Base-by-base conservation (phyloP, 92 coral and sea anemone species). In the Phenganax stokvisi region DNA sequence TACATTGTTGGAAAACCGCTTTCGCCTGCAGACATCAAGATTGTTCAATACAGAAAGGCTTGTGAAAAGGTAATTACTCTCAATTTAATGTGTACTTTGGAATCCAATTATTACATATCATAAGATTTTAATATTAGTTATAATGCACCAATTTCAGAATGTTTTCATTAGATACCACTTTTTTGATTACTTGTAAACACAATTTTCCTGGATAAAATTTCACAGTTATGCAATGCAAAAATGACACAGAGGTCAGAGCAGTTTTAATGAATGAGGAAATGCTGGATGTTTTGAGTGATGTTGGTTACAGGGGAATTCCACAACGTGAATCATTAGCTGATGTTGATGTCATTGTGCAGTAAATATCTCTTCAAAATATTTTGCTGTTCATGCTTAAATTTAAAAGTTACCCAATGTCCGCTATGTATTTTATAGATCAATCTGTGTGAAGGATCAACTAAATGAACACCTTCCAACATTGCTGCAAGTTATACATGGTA, bases 381-480 rank as follows among this genome's bases (percentile, higher is more conserved):
- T 17, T 61, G 67, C 8, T 61, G 12, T 5, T 57, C 15, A 3
- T 15, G 67, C n/a, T 61, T 61, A 61, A 17, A 61, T 61, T 61
- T 15, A 37, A 37, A 37, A 37, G 47, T 37, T 37, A 37, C 25
- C 25, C 67, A 61, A 7, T 15, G n/a, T 61, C n/a, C 25, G 9
- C 67, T 57, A 57, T 57, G 12, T 10, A 10, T 7, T 57, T 57
- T 61, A 4, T 20, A 85, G 88, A 73, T 87, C 90, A 76, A 84
- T 89, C 80, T 89, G 87, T 56, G 82, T 87, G 74, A 85, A 89
- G 85, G 90, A 87, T 72, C 90, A 89, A 72, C 64, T 87, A 74
- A 84, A 47, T 53, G 77, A 51, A 47, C 85, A 84, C 73, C 85
- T 89, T 16, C 90, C 90, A 63, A 75, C 89, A 57, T 80, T 89